phyloP scores from a whole-genome alignment of 1,140 invertebrate genomes.

The Lutraria rhynchaena region DNA sequence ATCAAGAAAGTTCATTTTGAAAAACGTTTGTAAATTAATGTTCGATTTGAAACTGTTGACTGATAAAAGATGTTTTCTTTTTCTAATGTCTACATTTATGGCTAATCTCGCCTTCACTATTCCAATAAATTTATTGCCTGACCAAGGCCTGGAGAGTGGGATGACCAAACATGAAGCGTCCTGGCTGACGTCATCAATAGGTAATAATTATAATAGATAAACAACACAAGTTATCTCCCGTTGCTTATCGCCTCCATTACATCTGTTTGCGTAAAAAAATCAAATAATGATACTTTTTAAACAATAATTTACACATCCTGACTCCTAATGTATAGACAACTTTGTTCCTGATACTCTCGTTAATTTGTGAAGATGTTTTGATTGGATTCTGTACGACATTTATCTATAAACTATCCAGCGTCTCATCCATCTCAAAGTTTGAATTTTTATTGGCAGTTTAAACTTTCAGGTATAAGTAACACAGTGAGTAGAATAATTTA shows the following conservation, averaged over 20 bases:
- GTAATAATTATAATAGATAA: neutral
- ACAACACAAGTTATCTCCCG: neutral
- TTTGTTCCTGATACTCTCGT: no score
- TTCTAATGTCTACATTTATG: conserved; percentile 24
- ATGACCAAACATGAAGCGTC: conserved; percentile 32
- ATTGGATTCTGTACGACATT: no score
- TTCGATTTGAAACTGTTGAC: conserved; percentile 4
- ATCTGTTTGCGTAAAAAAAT: no score
- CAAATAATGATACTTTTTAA: no score
- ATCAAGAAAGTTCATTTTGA: no score
- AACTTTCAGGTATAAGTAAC: conserved; percentile 17
- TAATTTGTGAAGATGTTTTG: neutral
- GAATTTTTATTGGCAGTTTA: no score
- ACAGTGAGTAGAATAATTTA: conserved; percentile 5
- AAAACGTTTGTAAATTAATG: neutral
- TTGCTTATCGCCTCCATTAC: no score
- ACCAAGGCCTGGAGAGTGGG: conserved; percentile 10
- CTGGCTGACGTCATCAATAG: conserved; percentile 29
- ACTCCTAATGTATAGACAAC: no score
- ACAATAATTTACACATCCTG: no score
- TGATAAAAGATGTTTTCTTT: neutral
- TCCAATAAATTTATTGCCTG: conserved; percentile 26
- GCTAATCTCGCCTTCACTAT: conserved; percentile 17
- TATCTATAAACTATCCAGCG: neutral
- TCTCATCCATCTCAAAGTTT: neutral